Evolutionary conservation across 2,797 vertebrate genomes (phyloP), one percentile per base, ranked within the genome.

Genomic region (Podarcis lilfordi): DNA sequence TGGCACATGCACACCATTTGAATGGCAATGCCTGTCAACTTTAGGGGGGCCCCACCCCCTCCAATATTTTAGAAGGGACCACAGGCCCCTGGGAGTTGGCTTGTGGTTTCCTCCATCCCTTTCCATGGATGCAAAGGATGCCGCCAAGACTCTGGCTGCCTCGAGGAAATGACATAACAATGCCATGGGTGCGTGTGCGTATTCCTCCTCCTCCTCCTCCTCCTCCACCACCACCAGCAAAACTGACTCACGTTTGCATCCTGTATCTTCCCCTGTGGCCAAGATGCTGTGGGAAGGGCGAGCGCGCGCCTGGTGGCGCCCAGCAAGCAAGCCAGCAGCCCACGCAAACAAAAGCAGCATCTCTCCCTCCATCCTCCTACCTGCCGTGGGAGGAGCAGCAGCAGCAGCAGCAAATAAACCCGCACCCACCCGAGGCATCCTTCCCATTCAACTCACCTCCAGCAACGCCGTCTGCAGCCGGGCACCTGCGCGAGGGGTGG

Each of bases 311-410:
- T 1, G 10, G n/a, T 3, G 91, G 78, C 90, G 87, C 86, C 91
- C 93, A 21, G 35, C 64, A 37, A 89, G 66, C 85, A 35, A 32
- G 43, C 43, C 43, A 43, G 59, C 74, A 6, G 89, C 84, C n/a
- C 55, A 83, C 43, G 59, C 69, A 90, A 86, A 94, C 94, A 93
- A 94, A 55, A 95, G 94, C 91, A 79, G 1, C 71, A 68, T 82
- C 85, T 75, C 35, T 11, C 84, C 19, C 0, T 25, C 29, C 59
- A 25, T 79, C 82, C 77, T 83, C 76, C 0, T 32, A 25, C 69
- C 69, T 64, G 88, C 55, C 27, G 59, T 76, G 72, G 83, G 79
- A 3, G 68, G 40, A 79, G 68, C 27, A 74, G 76, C 27, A 6
- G 40, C 25, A 4, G 29, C 40, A 25, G 72, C 80, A 15, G 61